These are phyloP conservation scores for Strigamia crassipes DNA, from an alignment of 2,888 invertebrate genomes.

Conservation along the genomic window DNA sequence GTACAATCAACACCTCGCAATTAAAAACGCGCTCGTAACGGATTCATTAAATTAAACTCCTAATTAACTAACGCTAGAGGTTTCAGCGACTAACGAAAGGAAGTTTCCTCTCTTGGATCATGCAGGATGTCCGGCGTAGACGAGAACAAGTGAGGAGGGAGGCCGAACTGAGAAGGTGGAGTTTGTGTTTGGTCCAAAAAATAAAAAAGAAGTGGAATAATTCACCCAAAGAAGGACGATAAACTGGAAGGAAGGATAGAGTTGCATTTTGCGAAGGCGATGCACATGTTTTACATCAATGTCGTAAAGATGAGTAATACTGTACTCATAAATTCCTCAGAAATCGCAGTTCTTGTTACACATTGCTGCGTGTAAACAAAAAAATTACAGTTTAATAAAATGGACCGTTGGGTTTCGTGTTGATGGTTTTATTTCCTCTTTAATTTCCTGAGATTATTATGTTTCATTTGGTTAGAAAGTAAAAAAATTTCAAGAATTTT, in stretches of 20 bases:
- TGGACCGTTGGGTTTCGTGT: background rate
- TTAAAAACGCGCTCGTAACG: background rate
- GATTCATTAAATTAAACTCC: background rate
- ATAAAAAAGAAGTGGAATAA: background rate
- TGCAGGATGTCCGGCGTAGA: background rate
- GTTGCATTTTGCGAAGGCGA: background rate
- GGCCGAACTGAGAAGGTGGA: background rate
- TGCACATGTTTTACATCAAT: background rate
- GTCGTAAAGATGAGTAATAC: slow-evolving; percentile 2
- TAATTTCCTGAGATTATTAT: background rate
- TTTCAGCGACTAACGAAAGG: background rate
- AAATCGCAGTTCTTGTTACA: background rate
- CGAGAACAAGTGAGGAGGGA: slow-evolving; percentile 5
- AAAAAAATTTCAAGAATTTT: too few species aligned
- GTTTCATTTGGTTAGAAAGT: too few species aligned
- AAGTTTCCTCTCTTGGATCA: background rate
- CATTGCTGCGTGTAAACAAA: background rate
- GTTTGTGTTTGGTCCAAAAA: background rate
- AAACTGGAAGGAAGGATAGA: slow-evolving; percentile 21
- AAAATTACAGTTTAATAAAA: background rate
- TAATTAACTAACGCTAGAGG: background rate
- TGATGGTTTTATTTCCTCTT: background rate
- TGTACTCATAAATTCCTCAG: background rate
- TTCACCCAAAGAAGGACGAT: background rate
- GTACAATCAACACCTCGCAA: background rate